Evolutionary conservation across 2,888 invertebrate genomes (phyloP), one percentile per base, ranked within the genome.

Genomic region (Busseola fusca): DNA sequence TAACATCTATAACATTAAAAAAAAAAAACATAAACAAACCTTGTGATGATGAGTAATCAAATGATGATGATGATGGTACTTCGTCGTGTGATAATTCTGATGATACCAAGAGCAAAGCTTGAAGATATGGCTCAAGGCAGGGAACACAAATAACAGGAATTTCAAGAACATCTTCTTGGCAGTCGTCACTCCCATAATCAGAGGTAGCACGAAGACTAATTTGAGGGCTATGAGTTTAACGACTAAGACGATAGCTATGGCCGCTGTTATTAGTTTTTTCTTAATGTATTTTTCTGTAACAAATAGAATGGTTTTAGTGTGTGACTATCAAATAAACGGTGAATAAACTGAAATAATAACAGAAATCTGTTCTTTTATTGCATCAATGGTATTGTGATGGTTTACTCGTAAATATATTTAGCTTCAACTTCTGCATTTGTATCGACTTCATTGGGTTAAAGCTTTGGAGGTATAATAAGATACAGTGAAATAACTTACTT

Each of bases 141-240:
- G 98, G 93, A 98, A 98, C 54, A 98, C 88, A 96, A 98, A 98
- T 34, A 98, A 96, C 21, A 98, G 91, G 66, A 98, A 94, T 89
- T 98, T 98, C 58, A 98, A 94, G 87, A 98, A 96, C 85, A 98
- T 95, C 91, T 98, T 98, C 93, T 98, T 98, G 5, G 98, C 98
- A 0, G 98, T 97, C 1, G 97, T 97, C 27, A 98, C 97, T 3
- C 98, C 98, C 83, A 98, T 96, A 64, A 98, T 93, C 64, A 98
- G 92, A 0, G 98, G 98, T 76, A 98, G 93, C 30, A 98, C 96
- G 94, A 98, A 98, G 88, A 98, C 96, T 78, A 98, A 93, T 93
- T 98, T 98, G 84, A 98, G 93, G 78, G 98, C 98, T 81, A 98
- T 97, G 76, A 98, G 94, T 89, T 98, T 98, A 70, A 98, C 96